A percentile compares a stretch with the other conserved stretches of the same genome.
Conservation (phyloP, 1,140 invertebrate genomes). For the Dendroctonus ponderosae region DNA sequence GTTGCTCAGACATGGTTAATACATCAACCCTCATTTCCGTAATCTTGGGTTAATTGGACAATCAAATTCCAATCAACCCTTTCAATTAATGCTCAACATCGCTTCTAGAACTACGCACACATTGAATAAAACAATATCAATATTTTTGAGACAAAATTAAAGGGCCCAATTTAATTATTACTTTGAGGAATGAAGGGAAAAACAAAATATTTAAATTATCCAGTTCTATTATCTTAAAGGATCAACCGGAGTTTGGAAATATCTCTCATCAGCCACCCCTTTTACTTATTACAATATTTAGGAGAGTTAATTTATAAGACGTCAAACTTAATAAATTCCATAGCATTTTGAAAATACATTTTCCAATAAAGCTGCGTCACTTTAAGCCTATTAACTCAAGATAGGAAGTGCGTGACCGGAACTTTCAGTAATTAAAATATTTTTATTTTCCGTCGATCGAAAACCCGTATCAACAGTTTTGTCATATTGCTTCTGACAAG, state of each 20-base stretch:
- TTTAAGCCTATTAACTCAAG: slow-evolving; percentile 23
- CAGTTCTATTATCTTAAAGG: slow-evolving; percentile 7
- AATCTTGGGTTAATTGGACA: no score
- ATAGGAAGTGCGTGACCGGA: slow-evolving; percentile 14
- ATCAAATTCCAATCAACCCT: no score
- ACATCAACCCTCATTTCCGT: no score
- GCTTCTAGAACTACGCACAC: no score
- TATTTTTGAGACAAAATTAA: no score
- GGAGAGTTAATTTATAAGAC: slow-evolving; percentile 18
- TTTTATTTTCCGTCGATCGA: neutral
- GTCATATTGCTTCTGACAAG: no score
- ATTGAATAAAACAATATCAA: no score
- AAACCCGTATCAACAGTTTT: no score
- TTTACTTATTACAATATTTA: slow-evolving; percentile 22
- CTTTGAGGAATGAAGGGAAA: neutral
- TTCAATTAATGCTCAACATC: no score
- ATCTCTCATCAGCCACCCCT: slow-evolving; percentile 15
- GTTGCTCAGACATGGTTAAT: no score
- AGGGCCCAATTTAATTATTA: slow-evolving; percentile 1
- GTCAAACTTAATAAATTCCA: slow-evolving; percentile 23
- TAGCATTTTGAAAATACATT: slow-evolving; percentile 16
- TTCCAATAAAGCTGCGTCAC: slow-evolving; percentile 16
- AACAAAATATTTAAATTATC: slow-evolving; percentile 17
- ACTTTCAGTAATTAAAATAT: slow-evolving; percentile 3
- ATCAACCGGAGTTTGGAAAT: slow-evolving; percentile 13